phyloP scores from a whole-genome alignment of 2,888 invertebrate species.

The Lumbricus terrestris region DNA sequence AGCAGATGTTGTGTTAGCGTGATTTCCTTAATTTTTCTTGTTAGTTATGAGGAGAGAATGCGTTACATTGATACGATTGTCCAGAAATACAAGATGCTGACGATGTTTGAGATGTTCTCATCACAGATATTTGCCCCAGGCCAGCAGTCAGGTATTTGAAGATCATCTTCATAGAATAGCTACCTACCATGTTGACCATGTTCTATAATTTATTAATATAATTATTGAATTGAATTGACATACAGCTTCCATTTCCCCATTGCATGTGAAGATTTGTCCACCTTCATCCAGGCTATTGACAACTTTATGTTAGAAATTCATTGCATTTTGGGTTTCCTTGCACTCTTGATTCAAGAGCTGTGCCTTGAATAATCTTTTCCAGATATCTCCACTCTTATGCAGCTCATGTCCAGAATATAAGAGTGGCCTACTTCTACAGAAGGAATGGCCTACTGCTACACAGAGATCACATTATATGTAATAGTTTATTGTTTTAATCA shows the following conservation, averaged over 20 bases:
- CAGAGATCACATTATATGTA: background rate
- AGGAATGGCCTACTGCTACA: background rate
- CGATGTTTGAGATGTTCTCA: conserved; percentile 85
- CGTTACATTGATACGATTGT: conserved; percentile 81
- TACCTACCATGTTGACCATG: background rate
- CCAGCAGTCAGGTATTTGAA: conserved; percentile 40
- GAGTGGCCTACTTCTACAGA: too few species aligned
- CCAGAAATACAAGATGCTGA: conserved; percentile 78
- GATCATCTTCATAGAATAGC: background rate
- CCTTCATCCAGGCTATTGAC: too few species aligned
- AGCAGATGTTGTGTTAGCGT: background rate
- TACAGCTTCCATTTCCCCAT: too few species aligned
- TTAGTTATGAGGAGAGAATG: conserved; percentile 73
- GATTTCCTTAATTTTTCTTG: background rate
- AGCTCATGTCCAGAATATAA: too few species aligned
- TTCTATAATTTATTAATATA: background rate
- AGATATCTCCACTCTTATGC: too few species aligned
- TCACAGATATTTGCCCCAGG: conserved; percentile 62
- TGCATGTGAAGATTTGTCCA: too few species aligned
- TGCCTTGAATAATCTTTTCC: too few species aligned
- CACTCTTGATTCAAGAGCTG: too few species aligned
- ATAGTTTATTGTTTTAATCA: background rate
- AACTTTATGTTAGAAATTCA: too few species aligned
- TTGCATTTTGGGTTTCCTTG: too few species aligned
- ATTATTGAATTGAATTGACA: too few species aligned